phyloP scores from a whole-genome alignment of 2,797 vertebrate genomes.

The Smutsia gigantea region DNA sequence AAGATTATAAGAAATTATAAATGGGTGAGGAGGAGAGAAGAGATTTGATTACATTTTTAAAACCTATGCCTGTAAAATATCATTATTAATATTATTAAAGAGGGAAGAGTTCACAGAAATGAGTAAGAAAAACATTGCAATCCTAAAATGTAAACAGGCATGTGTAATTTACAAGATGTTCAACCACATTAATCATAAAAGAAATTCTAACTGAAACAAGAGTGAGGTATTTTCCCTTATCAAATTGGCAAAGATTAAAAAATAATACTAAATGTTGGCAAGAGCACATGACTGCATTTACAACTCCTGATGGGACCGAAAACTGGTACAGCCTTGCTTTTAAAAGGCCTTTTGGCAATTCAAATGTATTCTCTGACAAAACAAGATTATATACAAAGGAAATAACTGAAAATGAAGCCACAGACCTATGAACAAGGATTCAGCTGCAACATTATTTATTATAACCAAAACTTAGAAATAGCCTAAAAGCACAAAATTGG shows the following conservation, averaged over 20 bases:
- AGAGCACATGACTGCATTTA: not conserved
- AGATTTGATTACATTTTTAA: conserved; percentile 6
- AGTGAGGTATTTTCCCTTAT: conserved; percentile 12
- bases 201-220: not conserved
- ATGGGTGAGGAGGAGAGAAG: not conserved
- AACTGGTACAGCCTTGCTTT: not conserved
- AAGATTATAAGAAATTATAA: not conserved
- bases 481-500: not conserved
- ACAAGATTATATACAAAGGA: not conserved
- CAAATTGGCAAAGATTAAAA: conserved; percentile 28
- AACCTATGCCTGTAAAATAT: not conserved
- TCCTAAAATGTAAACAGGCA: not conserved
- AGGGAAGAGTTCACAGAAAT: not conserved
- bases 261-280: not conserved
- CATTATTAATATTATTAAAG: conserved; percentile 16
- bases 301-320: not conserved
- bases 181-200: conserved; percentile 11
- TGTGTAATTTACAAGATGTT: not conserved
- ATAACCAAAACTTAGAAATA: not conserved
- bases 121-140: not conserved
- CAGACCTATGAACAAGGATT: not conserved
- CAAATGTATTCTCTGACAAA: not conserved
- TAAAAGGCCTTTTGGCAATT: not conserved
- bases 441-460: not conserved
- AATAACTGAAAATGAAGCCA: conserved; percentile 33